Evolutionary conservation across 1,140 invertebrate genomes (phyloP).

Genomic region (Lepidotrigona ventralis): DNA sequence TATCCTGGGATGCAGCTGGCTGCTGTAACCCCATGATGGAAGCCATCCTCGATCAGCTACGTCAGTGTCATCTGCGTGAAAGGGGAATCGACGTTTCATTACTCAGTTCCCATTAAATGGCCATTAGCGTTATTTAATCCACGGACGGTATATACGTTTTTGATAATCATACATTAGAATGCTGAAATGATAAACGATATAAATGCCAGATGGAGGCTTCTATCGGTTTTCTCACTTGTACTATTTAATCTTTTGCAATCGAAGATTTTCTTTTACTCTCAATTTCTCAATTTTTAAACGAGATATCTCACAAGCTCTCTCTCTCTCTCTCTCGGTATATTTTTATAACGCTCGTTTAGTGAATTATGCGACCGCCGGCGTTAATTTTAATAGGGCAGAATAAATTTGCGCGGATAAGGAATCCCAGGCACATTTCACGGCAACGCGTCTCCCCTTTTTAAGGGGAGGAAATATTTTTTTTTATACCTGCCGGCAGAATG

Average conservation of each 20-base stretch:
- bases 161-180: background rate
- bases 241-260: background rate
- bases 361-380: background rate
- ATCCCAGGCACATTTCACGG: background rate
- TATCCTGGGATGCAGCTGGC: conserved; percentile 72
- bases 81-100: conserved; percentile 21
- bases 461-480: conserved; percentile 27
- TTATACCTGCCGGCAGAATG: conserved; percentile 5
- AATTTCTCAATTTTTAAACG: background rate
- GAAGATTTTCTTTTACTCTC: background rate
- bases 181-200: background rate
- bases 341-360: background rate
- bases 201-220: background rate
- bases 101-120: background rate
- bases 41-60: conserved; percentile 60
- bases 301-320: background rate
- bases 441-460: background rate
- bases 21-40: conserved; percentile 75
- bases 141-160: background rate
- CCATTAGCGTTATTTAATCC: background rate
- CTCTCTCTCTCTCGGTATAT: background rate
- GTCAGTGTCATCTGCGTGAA: conserved; percentile 68
- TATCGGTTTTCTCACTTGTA: background rate
- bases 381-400: background rate
- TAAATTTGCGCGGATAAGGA: background rate